Evolutionary conservation across 2,797 vertebrate species (phyloP).

Genomic region (Tenualosa ilisha): DNA sequence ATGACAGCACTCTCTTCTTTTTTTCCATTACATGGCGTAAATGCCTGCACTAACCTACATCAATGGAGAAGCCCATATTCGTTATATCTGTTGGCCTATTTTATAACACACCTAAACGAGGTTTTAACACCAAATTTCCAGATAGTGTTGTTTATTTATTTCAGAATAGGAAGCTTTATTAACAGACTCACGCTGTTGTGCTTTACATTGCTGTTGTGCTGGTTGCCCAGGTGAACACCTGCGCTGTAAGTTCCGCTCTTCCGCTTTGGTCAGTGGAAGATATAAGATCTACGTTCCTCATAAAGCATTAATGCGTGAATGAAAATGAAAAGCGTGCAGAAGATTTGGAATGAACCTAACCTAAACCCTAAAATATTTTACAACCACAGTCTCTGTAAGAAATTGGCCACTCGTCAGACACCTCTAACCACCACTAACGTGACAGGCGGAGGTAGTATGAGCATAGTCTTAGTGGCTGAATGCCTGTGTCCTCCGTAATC

Average conservation of each 20-base stretch:
- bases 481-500: too few relatives aligned
- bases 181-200: neutral
- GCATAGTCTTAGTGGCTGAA: too few relatives aligned
- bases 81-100: neutral
- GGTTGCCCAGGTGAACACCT: neutral
- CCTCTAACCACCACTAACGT: too few relatives aligned
- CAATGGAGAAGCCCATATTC: neutral
- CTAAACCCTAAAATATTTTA: too few relatives aligned
- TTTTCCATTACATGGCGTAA: neutral
- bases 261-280: neutral
- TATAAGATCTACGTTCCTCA: neutral
- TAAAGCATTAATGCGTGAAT: neutral
- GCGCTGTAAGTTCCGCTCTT: neutral
- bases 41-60: neutral
- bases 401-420: too few relatives aligned
- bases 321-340: neutral
- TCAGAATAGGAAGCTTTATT: too few relatives aligned
- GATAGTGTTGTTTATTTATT: too few relatives aligned
- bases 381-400: too few relatives aligned
- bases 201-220: neutral
- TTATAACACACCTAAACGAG: neutral
- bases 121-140: too few relatives aligned
- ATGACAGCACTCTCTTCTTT: neutral
- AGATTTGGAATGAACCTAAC: too few relatives aligned
- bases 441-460: too few relatives aligned